These are phyloP conservation scores for Phaetusa simplex DNA, from an alignment of 2,113 vertebrate genomes.

Conservation along the genomic window DNA sequence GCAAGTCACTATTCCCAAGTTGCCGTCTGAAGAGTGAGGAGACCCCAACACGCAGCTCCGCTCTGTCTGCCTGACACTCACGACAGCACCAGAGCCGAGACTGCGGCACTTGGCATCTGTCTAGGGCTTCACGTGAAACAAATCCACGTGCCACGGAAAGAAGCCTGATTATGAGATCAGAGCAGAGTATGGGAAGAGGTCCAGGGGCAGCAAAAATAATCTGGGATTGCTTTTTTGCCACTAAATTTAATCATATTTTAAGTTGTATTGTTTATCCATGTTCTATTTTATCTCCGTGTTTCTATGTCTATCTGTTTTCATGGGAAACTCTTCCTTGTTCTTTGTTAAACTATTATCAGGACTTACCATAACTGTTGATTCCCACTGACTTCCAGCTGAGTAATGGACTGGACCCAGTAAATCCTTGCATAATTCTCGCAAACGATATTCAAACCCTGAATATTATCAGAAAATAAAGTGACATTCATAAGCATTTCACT, in stretches of 20 bases:
- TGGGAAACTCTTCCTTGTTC: background rate
- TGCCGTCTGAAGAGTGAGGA: background rate
- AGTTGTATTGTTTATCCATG: background rate
- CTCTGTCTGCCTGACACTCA: background rate
- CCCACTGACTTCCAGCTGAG: constrained; percentile 89
- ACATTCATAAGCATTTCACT: background rate
- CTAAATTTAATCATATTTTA: background rate
- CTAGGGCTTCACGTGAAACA: background rate
- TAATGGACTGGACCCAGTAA: constrained; percentile 95
- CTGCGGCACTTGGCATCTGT: background rate
- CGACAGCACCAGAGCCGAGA: background rate
- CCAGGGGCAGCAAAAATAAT: background rate
- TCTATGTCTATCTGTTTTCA: background rate
- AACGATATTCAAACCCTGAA: constrained; percentile 90
- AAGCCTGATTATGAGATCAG: background rate
- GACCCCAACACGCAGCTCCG: background rate
- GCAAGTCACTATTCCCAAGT: background rate
- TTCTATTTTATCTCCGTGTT: background rate
- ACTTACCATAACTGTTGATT: constrained; percentile 90
- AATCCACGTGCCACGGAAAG: background rate
- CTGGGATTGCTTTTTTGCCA: background rate
- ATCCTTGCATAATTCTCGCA: constrained; percentile 94
- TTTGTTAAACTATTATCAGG: background rate
- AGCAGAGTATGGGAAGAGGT: background rate
- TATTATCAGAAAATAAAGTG: background rate